phyloP scores from a whole-genome alignment of 1,140 invertebrate genomes.

The Hermetia illucens region DNA sequence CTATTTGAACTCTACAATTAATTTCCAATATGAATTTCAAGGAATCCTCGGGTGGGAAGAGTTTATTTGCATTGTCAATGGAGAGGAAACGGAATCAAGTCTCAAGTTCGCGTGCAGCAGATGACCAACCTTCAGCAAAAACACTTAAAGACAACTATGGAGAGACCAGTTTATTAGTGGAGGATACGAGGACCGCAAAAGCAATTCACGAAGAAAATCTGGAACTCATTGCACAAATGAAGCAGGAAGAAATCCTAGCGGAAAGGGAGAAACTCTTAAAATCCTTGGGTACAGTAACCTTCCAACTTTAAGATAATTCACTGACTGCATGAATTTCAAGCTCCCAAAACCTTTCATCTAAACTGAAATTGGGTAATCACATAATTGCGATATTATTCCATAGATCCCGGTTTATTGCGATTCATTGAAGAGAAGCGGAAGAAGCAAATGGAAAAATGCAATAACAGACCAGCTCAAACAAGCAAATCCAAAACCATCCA shows the following conservation, averaged over 20 bases:
- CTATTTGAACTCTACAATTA: neutral
- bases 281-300: slow-evolving; percentile 50
- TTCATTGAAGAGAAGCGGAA: slow-evolving; percentile 46
- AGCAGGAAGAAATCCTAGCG: slow-evolving; percentile 54
- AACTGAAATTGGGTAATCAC: slow-evolving; percentile 42
- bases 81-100: neutral
- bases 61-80: slow-evolving; percentile 15
- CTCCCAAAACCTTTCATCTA: too few species aligned
- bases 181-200: slow-evolving; percentile 35
- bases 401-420: slow-evolving; percentile 49
- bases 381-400: slow-evolving; percentile 25
- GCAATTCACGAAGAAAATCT: slow-evolving; percentile 63
- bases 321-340: too few species aligned
- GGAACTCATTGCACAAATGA: slow-evolving; percentile 50
- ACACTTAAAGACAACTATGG: slow-evolving; percentile 9
- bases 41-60: slow-evolving; percentile 17
- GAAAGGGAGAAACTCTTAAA: slow-evolving; percentile 53
- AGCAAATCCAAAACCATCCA: neutral
- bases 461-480: neutral
- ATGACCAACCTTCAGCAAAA: neutral
- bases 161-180: slow-evolving; percentile 36
- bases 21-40: too few species aligned
- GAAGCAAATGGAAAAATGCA: slow-evolving; percentile 16
- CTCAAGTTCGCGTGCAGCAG: neutral
- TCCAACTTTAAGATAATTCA: too few species aligned